Evolutionary conservation across 2,888 invertebrate genomes (phyloP).

Genomic region (Itoplectis maculator): DNA sequence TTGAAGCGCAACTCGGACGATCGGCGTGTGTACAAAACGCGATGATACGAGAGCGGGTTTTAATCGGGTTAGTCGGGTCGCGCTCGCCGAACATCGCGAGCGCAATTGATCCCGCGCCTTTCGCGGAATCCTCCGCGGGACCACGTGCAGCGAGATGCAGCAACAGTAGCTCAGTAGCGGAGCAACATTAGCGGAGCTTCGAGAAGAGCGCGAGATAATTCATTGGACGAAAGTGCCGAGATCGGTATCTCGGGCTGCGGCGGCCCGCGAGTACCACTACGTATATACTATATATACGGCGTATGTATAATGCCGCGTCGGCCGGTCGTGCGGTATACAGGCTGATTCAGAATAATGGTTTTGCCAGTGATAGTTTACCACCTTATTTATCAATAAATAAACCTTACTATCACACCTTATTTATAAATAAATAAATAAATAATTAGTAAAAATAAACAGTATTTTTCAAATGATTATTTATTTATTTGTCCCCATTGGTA

Average conservation of each 20-base stretch:
- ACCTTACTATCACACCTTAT: too few species aligned
- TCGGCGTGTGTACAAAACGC: slow-evolving; percentile 32
- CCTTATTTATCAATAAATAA: too few species aligned
- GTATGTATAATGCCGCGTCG: too few species aligned
- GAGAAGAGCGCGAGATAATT: slow-evolving; percentile 67
- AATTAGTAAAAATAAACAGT: too few species aligned
- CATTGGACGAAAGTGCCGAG: slow-evolving; percentile 67
- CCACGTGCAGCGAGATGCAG: background rate
- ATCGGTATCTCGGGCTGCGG: slow-evolving; percentile 58
- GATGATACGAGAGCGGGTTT: slow-evolving; percentile 25
- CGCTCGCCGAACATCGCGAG: slow-evolving; percentile 43
- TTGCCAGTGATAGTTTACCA: too few species aligned
- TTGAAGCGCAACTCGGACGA: slow-evolving; percentile 10
- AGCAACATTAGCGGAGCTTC: slow-evolving; percentile 43
- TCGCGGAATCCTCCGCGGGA: too few species aligned
- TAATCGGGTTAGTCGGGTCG: slow-evolving; percentile 50
- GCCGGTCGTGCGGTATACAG: too few species aligned
- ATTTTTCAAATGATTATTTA: too few species aligned
- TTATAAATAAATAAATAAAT: too few species aligned
- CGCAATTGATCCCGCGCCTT: slow-evolving; percentile 30
- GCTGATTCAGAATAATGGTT: too few species aligned
- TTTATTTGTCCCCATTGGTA: too few species aligned
- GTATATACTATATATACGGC: background rate
- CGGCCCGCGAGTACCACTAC: background rate
- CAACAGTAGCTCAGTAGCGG: slow-evolving; percentile 50